Percentiles rank a stretch among this genome's conserved stretches.
Conservation (phyloP, 2,113 vertebrate species). For the Syngnathoides biaculeatus region DNA sequence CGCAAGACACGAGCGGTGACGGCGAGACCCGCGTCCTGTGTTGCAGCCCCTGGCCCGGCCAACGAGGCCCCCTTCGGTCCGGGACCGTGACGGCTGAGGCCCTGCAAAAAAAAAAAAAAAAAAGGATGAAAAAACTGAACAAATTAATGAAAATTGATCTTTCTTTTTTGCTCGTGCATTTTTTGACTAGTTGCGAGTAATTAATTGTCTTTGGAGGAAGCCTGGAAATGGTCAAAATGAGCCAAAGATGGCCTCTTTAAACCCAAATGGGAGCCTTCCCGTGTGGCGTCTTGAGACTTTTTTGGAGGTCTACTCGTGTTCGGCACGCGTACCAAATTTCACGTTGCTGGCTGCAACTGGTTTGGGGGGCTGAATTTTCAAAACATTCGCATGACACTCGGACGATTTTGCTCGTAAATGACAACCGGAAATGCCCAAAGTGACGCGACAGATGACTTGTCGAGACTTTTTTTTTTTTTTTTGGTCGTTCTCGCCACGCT, state of each 20-base stretch:
- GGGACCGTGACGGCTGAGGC: slow-evolving; percentile 27
- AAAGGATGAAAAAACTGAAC: slow-evolving; percentile 22
- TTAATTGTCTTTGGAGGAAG: background rate
- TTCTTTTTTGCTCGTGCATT: background rate
- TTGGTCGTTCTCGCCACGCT: too few relatives aligned
- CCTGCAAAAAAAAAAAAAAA: slow-evolving; percentile 46
- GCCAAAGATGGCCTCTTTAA: background rate
- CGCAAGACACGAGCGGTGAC: slow-evolving; percentile 81
- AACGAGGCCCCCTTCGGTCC: slow-evolving; percentile 63
- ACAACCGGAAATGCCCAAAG: too few relatives aligned
- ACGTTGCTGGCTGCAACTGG: too few relatives aligned
- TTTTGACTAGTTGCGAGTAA: slow-evolving; percentile 25
- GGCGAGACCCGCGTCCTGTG: slow-evolving; percentile 80
- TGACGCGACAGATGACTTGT: too few relatives aligned
- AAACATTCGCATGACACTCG: too few relatives aligned
- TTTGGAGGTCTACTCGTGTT: background rate
- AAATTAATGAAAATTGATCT: slow-evolving; percentile 50
- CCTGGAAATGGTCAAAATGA: background rate
- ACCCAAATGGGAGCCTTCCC: background rate
- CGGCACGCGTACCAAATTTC: background rate
- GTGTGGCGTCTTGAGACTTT: too few relatives aligned
- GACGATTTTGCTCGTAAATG: too few relatives aligned
- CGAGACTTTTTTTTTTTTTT: too few relatives aligned
- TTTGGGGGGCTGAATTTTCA: too few relatives aligned
- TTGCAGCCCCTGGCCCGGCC: slow-evolving; percentile 78